Percentiles rank a stretch among this genome's conserved stretches.
Evolutionary conservation across 2,797 vertebrate species (phyloP).

Genomic region (Poeciliopsis gracilis): DNA sequence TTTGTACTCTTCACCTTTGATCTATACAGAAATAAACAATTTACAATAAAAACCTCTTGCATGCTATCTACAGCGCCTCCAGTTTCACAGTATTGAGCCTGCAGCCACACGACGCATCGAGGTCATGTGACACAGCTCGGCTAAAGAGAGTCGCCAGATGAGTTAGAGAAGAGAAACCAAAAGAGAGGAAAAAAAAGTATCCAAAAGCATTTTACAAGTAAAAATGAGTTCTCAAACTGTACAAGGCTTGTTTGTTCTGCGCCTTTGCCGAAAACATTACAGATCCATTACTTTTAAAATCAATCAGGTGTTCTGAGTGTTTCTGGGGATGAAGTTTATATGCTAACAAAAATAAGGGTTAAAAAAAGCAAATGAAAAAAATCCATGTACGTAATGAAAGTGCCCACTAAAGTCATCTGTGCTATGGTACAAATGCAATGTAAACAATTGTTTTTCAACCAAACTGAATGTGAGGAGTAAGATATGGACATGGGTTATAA

Average conservation of each 20-base stretch:
- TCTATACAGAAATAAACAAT: conserved; percentile 83
- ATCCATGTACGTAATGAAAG: conserved; percentile 54
- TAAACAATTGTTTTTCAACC: conserved; percentile 75
- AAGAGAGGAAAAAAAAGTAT: conserved; percentile 49
- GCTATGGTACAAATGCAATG: conserved; percentile 68
- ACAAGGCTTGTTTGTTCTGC: conserved; percentile 81
- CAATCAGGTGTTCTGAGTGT: conserved; percentile 66
- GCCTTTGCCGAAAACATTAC: conserved; percentile 72
- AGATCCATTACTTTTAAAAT: conserved; percentile 72
- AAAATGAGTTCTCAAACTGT: conserved; percentile 80
- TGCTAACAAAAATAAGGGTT: conserved; percentile 48
- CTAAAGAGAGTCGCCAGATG: conserved; percentile 75
- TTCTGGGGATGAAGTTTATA: conserved; percentile 74
- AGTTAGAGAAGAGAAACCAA: conserved; percentile 45
- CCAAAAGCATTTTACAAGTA: conserved; percentile 80
- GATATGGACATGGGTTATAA: conserved; percentile 59
- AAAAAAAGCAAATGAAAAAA: conserved; percentile 1
- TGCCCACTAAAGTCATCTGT: conserved; percentile 66
- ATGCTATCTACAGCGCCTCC: conserved; percentile 83
- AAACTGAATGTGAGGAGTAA: conserved; percentile 73
- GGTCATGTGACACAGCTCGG: conserved; percentile 68
- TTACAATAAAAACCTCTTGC: conserved; percentile 80
- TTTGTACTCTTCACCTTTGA: conserved; percentile 73
- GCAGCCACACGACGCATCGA: conserved; percentile 62
- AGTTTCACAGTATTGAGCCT: conserved; percentile 85